These are phyloP conservation scores for Amphiprion ocellaris DNA, from an alignment of 2,113 vertebrate genomes.

Conservation along the genomic window DNA sequence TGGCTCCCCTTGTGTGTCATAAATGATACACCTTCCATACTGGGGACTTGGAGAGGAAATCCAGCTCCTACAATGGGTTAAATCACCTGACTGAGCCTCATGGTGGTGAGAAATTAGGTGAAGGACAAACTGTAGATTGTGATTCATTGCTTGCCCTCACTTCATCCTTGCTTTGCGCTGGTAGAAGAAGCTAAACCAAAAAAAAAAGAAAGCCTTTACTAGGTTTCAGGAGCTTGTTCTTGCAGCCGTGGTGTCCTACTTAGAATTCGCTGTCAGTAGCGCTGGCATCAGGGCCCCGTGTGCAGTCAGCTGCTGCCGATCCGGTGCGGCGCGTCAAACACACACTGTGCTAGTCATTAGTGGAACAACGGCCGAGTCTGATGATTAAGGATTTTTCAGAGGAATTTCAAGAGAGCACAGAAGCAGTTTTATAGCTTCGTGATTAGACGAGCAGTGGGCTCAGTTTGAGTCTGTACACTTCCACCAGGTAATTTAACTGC, in stretches of 20 bases:
- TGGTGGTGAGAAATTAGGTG: slow-evolving; percentile 53
- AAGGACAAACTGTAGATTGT: slow-evolving; percentile 68
- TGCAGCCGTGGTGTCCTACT: slow-evolving; percentile 64
- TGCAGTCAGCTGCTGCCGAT: slow-evolving; percentile 71
- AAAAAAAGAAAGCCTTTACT: slow-evolving; percentile 1
- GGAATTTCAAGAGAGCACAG: slow-evolving; percentile 23
- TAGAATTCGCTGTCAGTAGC: slow-evolving; percentile 70
- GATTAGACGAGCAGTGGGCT: slow-evolving; percentile 3
- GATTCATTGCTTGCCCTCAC: slow-evolving; percentile 63
- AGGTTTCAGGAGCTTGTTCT: slow-evolving; percentile 51
- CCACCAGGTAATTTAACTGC: slow-evolving; percentile 33
- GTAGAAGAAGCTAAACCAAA: slow-evolving; percentile 37
- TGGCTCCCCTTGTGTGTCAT: neutral
- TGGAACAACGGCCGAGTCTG: slow-evolving; percentile 54
- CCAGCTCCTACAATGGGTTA: slow-evolving; percentile 30
- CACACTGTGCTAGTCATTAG: slow-evolving; percentile 70
- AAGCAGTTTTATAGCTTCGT: no score
- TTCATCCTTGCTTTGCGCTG: slow-evolving; percentile 41
- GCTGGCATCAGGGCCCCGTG: slow-evolving; percentile 55
- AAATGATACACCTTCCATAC: neutral
- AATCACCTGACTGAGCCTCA: slow-evolving; percentile 55
- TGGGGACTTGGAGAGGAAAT: neutral
- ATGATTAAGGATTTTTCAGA: slow-evolving; percentile 57
- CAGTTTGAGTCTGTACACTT: slow-evolving; percentile 17
- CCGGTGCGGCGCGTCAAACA: slow-evolving; percentile 48